These are phyloP conservation scores for Ia io DNA, from an alignment of 2,113 vertebrate species.

Conservation along the genomic window DNA sequence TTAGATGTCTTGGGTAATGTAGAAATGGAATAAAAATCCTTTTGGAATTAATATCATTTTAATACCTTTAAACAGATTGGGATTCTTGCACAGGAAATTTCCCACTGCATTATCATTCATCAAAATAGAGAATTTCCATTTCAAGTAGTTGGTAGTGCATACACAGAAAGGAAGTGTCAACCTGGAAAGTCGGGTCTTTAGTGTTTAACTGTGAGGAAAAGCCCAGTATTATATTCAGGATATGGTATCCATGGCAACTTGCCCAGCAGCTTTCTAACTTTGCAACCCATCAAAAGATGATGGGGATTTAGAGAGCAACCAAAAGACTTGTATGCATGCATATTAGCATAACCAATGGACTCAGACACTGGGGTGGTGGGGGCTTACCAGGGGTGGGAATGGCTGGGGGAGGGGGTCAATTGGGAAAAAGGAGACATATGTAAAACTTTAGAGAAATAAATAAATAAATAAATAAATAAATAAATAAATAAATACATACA, in stretches of 20 bases:
- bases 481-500: no score
- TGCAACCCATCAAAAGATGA: slow-evolving; percentile 58
- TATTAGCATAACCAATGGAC: no score
- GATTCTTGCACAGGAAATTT: slow-evolving; percentile 53
- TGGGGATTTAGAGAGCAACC: no score
- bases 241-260: slow-evolving; percentile 70
- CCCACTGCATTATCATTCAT: slow-evolving; percentile 34
- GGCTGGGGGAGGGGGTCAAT: no score
- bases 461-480: no score
- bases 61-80: slow-evolving; percentile 23
- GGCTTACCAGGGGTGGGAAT: no score
- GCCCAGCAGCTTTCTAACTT: slow-evolving; percentile 69
- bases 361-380: no score
- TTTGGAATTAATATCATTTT: slow-evolving; percentile 43
- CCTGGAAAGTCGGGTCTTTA: slow-evolving; percentile 40
- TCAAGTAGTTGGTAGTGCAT: slow-evolving; percentile 46
- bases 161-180: slow-evolving; percentile 31
- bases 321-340: no score
- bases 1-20: slow-evolving; percentile 32
- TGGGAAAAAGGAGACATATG: no score
- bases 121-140: slow-evolving; percentile 63
- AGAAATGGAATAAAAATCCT: slow-evolving; percentile 37
- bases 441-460: no score
- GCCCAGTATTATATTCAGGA: slow-evolving; percentile 51
- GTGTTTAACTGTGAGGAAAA: slow-evolving; percentile 60